Evolutionary conservation across 2,113 vertebrate species (phyloP).

Genomic region (Craseonycteris thonglongyai): DNA sequence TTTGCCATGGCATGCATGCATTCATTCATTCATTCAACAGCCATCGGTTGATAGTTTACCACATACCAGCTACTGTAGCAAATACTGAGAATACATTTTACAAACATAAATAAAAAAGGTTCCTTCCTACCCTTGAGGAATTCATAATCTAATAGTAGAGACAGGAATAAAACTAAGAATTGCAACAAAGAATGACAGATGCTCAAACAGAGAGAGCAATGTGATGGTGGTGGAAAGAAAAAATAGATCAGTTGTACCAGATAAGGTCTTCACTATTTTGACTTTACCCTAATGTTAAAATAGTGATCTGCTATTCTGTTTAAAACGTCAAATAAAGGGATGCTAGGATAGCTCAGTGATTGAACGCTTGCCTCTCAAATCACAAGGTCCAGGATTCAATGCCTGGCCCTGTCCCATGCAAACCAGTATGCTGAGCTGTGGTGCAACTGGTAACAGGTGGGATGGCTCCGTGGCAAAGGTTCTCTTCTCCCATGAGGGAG

Average conservation of each 20-base stretch:
- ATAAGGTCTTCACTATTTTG: background rate
- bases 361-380: too few species aligned
- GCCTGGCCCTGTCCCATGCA: too few species aligned
- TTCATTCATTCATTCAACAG: background rate
- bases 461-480: too few species aligned
- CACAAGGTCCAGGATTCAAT: too few species aligned
- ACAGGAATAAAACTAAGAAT: background rate
- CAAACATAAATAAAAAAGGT: background rate
- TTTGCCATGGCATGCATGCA: fast-evolving
- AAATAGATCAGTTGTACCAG: background rate
- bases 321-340: constrained; percentile 18
- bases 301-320: background rate
- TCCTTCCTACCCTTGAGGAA: background rate
- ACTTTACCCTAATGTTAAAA: background rate
- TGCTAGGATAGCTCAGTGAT: too few species aligned
- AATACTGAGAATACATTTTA: background rate
- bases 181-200: background rate
- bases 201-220: background rate
- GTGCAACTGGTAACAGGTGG: too few species aligned
- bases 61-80: background rate
- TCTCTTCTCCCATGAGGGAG: too few species aligned
- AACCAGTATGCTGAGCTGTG: too few species aligned
- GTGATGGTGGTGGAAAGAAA: background rate
- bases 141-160: background rate
- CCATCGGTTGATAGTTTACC: background rate